Percentiles rank a stretch among this genome's conserved stretches.
Evolutionary conservation across 2,797 vertebrate genomes (phyloP).

Genomic region (Galaxias olidus): DNA sequence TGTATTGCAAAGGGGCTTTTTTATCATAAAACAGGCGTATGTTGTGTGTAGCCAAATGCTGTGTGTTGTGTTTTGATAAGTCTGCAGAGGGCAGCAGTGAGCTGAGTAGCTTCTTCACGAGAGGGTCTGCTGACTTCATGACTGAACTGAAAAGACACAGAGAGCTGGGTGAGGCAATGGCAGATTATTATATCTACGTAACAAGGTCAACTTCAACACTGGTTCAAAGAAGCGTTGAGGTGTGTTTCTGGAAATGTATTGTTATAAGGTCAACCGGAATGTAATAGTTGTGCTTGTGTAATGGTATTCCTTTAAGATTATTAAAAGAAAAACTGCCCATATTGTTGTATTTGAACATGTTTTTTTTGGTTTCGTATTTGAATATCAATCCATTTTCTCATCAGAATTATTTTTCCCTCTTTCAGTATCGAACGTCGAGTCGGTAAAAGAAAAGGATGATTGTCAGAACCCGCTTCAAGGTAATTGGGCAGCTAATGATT

Average conservation of each 20-base stretch:
- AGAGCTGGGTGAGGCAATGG: slow-evolving; percentile 74
- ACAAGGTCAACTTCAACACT: background rate
- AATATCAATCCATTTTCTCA: too few species aligned
- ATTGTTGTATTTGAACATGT: too few species aligned
- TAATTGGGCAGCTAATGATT: slow-evolving; percentile 28
- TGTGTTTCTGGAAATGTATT: background rate
- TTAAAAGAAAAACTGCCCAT: background rate
- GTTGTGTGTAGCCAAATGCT: too few species aligned
- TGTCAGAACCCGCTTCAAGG: slow-evolving; percentile 36
- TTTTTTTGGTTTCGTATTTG: too few species aligned
- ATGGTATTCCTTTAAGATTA: background rate
- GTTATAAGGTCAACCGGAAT: too few species aligned
- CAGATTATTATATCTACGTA: background rate
- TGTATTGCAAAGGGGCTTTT: background rate
- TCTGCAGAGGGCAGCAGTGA: slow-evolving; percentile 88
- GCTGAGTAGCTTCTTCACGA: slow-evolving; percentile 72
- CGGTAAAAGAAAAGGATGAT: slow-evolving; percentile 27
- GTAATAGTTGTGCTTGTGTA: too few species aligned
- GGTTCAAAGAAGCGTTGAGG: background rate
- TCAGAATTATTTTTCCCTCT: too few species aligned
- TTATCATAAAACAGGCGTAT: background rate
- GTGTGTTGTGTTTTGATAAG: slow-evolving; percentile 66
- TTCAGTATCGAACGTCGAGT: slow-evolving; percentile 50
- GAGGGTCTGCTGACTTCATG: slow-evolving; percentile 53
- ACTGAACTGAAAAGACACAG: slow-evolving; percentile 73